Evolutionary conservation across 2,888 invertebrate species (phyloP), one percentile per base, ranked within the genome.

Genomic region (Pristionchus maxplancki): DNA sequence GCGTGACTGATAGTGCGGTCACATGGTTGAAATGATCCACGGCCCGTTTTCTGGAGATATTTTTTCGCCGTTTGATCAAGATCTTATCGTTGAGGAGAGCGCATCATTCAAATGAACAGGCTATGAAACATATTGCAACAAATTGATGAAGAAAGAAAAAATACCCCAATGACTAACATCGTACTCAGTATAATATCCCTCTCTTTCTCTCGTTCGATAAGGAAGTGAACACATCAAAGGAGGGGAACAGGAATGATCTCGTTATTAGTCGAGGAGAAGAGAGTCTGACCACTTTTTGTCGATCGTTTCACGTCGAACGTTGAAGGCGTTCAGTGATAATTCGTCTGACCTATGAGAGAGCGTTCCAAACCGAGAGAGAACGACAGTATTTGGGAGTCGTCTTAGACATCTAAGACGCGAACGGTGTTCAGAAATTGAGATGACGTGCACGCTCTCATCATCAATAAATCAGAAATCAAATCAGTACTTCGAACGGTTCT

Each of bases 181-280:
- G n/a, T n/a, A n/a, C n/a, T n/a, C 31, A 31, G 58, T 58, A 58
- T n/a, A 58, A 58, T 58, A 58, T 58, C 58, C n/a, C 24, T 58
- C 17, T 24, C 62, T 64, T 6, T 58, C 64, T 67, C 74, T 74
- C 44, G 24, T 44, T 28, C 40, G 78, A 78, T 78, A 78, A 78
- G 78, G 78, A 78, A 78, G 78, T 78, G 78, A 78, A 78, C 78
- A 78, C 78, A 48, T n/a, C 34, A 40, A 37, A 37, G 71, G 67
- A 28, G 24, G 9, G 24, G 71, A 78, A 78, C 78, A 78, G 78
- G 78, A 78, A 78, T 78, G 40, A 74, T 17, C 24, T 9, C 37
- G 74, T 24, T 78, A 78, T 78, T 78, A 78, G 78, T 78, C 78
- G 64, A 64, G 44, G 24, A 48, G 48, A 9, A n/a, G 58, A 9